Base-by-base conservation (phyloP, 2,113 vertebrate genomes). In the Osmerus eperlanus region DNA sequence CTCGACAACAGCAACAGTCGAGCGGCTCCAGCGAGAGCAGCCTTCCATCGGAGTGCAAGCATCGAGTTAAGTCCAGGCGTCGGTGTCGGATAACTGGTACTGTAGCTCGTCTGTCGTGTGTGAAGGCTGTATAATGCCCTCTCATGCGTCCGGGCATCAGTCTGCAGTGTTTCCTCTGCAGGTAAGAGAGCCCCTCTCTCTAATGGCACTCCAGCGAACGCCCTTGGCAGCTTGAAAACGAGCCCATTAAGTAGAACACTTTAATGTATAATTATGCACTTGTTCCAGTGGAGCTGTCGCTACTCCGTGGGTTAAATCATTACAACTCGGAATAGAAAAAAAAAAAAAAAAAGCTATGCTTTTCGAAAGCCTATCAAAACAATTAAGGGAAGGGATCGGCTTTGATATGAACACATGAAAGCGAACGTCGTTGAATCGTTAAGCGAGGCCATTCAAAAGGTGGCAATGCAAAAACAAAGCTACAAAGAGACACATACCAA, bases 201-300 rank as follows among this genome's bases (percentile, higher is more conserved):
- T 88, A 90, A 90, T 85, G 83, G 85, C 78, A 87, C 89, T 91
- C 83, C 77, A 91, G 78, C 66, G 47, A 85, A 87, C 80, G 82
- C 91, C 91, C 89, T 87, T 88, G 87, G 86, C 89, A 81, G 85
- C 83, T 83, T 89, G 90, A 90, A 91, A 91, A 91, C 58, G 85
- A 91, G 87, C 82, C 51, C 87, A 90, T 89, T 91, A 89, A 91
- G 86, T 87, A 83, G 84, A 87, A 87, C 89, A 88, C 89, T 91
- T 89, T 86, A 89, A 89, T 89, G 81, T 81, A 86, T 88, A 91
- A 90, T 91, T 89, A 90, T 77, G 83, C 85, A 79, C 87, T 90
- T 85, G 87, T 89, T 89, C 82, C 79, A 66, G 76, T 70, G 60
- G 59, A 82, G 77, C 76, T 70, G 81, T 81, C 65, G 61, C 79